Evolutionary conservation across 2,888 invertebrate genomes (phyloP), one percentile per base, ranked within the genome.

Genomic region (Phyto melanocephala): DNA sequence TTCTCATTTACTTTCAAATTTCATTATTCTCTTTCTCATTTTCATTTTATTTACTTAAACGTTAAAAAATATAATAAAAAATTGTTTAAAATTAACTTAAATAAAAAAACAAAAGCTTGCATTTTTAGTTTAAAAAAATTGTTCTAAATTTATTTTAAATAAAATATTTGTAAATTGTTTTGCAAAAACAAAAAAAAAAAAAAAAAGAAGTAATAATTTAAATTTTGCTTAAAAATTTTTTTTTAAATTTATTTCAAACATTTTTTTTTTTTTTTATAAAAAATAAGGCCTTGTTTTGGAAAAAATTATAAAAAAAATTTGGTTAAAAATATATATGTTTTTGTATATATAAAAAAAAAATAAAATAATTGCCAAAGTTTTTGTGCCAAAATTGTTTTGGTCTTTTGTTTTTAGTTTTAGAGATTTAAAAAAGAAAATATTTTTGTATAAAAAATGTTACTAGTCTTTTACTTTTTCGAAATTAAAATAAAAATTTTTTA

Each of bases 241-340:
- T 70, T 33, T 68, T 75, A 65, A 28, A 28, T 54, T 68, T 74
- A 42, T 52, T 68, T 50, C 45, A 71, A 42, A 68, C 33, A 65
- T 47, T 47, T 50, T 63, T 50, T 60, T 62, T 80, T 63, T 52
- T 68, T 68, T 62, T 63, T 72, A 75, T 62, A 83, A 82, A 81
- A 84, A 84, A 85, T 84, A 85, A 85, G 84, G 84, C 84, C 81
- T 80, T 84, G 62, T 75, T 79, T 81, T 81, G 45, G 56, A 50
- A 78, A 71, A 65, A 52, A 70, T 45, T 50, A 45, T 65, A 28
- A 72, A 80, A 40, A 76, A 84, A 84, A 65, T 42, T 79, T 79
- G 54, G 60, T 79, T 82, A 54, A 60, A 54, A 65, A 70, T 42
- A 74, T 52, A 63, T 54, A 67, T 45, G n/a, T n/a, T n/a, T 65